A percentile compares a stretch with the other conserved stretches of the same genome.
These are phyloP conservation scores for Holocentrus rufus DNA, from an alignment of 2,797 vertebrate genomes.

Conservation along the genomic window DNA sequence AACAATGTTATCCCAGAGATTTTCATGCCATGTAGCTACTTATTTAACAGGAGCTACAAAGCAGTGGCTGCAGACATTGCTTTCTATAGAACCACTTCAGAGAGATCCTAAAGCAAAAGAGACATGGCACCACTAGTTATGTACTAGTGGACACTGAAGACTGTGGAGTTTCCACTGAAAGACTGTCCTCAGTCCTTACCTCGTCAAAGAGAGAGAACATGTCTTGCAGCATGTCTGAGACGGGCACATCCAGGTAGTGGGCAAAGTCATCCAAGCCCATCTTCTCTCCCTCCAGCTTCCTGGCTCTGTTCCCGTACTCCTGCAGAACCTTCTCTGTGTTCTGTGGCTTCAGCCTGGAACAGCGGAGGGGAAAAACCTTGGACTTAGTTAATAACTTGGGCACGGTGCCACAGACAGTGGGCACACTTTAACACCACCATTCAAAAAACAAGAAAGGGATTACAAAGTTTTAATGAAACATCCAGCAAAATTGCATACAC, in stretches of 20 bases:
- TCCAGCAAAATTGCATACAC: neutral
- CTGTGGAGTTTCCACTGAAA: too few species aligned
- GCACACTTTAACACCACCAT: neutral
- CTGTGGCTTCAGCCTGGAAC: conserved; percentile 87
- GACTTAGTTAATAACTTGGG: neutral
- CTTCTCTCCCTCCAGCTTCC: conserved; percentile 80
- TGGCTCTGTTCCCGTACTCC: conserved; percentile 84
- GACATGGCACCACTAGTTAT: too few species aligned
- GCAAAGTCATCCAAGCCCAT: conserved; percentile 86
- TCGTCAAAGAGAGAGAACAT: conserved; percentile 95
- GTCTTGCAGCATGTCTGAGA: conserved; percentile 86
- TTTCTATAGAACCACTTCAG: too few species aligned
- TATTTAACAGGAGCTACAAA: neutral
- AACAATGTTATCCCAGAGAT: too few species aligned
- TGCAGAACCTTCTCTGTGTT: conserved; percentile 88
- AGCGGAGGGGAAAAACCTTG: neutral
- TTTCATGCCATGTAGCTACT: neutral
- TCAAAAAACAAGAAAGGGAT: neutral
- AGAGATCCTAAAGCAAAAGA: too few species aligned
- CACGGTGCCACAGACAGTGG: neutral
- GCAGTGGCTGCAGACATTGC: neutral
- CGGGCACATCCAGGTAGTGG: conserved; percentile 86
- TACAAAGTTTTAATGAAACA: neutral
- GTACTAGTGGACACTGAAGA: neutral
- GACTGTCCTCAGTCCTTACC: conserved; percentile 74